These are phyloP conservation scores for Rhagologus leucostigma DNA, from an alignment of 2,113 vertebrate species.

Conservation along the genomic window DNA sequence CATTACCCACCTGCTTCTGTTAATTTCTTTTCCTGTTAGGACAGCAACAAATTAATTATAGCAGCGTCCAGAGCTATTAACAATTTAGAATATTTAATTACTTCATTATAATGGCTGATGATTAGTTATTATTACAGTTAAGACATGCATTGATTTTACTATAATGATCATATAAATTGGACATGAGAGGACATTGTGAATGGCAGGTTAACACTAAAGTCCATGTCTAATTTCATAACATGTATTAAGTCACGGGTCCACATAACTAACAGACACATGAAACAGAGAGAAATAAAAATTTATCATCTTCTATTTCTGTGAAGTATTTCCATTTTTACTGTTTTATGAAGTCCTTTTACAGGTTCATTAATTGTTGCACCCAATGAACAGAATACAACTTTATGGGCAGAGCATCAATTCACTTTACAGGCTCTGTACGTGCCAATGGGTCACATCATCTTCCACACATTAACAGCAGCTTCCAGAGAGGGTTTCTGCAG, in stretches of 20 bases:
- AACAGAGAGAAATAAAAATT: neutral
- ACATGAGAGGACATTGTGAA: neutral
- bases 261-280: neutral
- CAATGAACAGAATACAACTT: neutral
- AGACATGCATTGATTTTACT: neutral
- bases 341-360: slow-evolving; percentile 7
- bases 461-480: neutral
- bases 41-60: neutral
- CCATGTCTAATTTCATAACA: neutral
- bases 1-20: neutral
- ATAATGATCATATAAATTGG: neutral
- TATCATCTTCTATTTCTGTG: neutral
- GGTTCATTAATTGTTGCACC: neutral
- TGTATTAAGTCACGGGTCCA: neutral
- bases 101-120: neutral
- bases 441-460: neutral
- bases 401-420: neutral
- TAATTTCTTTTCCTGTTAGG: neutral
- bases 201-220: neutral
- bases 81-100: neutral
- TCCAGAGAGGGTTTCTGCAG: neutral
- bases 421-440: neutral
- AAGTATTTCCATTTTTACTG: neutral
- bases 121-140: neutral
- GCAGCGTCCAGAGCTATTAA: neutral